Base-by-base conservation (phyloP, 2,888 invertebrate species). In the Pandemis heparana region DNA sequence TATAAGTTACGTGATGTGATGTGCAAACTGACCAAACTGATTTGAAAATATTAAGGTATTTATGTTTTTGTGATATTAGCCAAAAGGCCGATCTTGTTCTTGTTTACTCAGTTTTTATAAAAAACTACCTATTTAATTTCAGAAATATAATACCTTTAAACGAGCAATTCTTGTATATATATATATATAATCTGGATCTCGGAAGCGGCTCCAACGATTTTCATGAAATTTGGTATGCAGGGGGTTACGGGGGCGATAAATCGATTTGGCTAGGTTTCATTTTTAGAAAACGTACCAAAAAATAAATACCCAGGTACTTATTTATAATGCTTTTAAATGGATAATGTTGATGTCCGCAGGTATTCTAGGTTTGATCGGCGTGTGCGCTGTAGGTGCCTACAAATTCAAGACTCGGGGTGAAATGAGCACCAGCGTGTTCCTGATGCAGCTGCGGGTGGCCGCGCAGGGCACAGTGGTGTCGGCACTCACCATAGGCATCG, bases 391-490 rank as follows among this genome's bases (percentile, higher is more conserved):
- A 85, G 98, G 98, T 64, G 96, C 96, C 1, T 97, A 97, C 85
- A 96, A 96, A 86, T 98, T 95, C 89, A 97, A 96, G 84, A 94
- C 95, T 67, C 95, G 95, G 78, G 98, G 98, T 0, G 93, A 95
- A 76, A 97, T 97, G 96, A 97, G 97, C 80, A 96, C 97, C 1
- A 97, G 98, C 78, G 96, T 98, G 1, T 98, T 96, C 90, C 95
- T 96, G 78, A 97, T 98, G 96, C 97, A 98, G 82, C 95, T 98
- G 18, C 95, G 98, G 90, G 98, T 98, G 8, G 96, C 96, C 0
- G 98, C 98, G 0, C 98, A 98, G 87, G 97, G 97, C 38, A 96
- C 97, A 5, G 97, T 97, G 0, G 97, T 98, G 8, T 96, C 96
- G 7, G 96, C 96, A 6, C 94, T 98, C 69, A 96, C 97, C 0